Conservation (phyloP, 2,113 vertebrate genomes). For the Rhinichthys klamathensis region DNA sequence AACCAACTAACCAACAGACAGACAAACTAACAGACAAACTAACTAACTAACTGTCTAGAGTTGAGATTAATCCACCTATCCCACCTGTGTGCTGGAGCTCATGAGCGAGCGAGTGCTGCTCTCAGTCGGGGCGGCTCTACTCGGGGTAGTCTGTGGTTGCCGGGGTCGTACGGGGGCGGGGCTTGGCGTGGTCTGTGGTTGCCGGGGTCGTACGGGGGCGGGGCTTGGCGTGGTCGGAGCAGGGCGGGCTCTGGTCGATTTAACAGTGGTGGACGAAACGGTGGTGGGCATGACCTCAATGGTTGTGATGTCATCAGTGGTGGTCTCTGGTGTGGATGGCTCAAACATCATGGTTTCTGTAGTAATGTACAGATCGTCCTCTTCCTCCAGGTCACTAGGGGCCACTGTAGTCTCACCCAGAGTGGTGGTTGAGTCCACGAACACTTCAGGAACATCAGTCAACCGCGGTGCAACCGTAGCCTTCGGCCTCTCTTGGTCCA, state of each 20-base stretch:
- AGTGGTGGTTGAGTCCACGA: slow-evolving; percentile 56
- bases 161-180: slow-evolving; percentile 63
- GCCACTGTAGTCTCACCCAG: slow-evolving; percentile 55
- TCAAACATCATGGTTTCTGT: slow-evolving; percentile 60
- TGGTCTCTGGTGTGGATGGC: slow-evolving; percentile 54
- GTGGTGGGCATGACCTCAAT: slow-evolving; percentile 51
- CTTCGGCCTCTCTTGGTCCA: slow-evolving; percentile 59
- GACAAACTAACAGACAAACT: too few species aligned
- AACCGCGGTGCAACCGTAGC: slow-evolving; percentile 67
- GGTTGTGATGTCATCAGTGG: slow-evolving; percentile 60
- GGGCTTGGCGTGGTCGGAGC: slow-evolving; percentile 33
- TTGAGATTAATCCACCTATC: too few species aligned
- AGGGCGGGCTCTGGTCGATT: slow-evolving; percentile 41
- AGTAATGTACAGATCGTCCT: slow-evolving; percentile 72
- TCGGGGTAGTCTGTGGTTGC: slow-evolving; percentile 65
- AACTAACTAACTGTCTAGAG: too few species aligned
- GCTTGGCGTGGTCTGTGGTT: slow-evolving; percentile 57
- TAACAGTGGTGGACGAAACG: slow-evolving; percentile 42
- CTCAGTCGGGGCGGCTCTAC: slow-evolving; percentile 61
- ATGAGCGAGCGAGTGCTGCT: slow-evolving; percentile 61
- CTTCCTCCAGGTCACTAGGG: slow-evolving; percentile 66
- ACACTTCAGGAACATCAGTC: slow-evolving; percentile 63
- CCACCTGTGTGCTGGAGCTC: slow-evolving; percentile 69
- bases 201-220: slow-evolving; percentile 64
- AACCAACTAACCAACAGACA: too few species aligned